phyloP scores from a whole-genome alignment of 2,113 vertebrate genomes.

The Meleagris gallopavo region DNA sequence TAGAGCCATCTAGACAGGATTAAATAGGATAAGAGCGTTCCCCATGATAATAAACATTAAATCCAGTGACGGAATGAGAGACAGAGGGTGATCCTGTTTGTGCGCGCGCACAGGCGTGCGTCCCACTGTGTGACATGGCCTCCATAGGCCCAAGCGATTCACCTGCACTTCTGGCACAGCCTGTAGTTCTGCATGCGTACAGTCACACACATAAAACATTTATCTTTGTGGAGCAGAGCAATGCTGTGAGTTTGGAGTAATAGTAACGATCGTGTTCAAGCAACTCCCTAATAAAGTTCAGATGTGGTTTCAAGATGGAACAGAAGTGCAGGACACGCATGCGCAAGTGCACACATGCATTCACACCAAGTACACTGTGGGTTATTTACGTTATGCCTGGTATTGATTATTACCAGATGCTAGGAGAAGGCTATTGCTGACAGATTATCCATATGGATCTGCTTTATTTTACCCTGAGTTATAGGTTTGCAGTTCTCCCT shows the following conservation, averaged over 20 bases:
- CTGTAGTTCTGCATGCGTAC: background rate
- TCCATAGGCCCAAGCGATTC: background rate
- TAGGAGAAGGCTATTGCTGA: constrained; percentile 42
- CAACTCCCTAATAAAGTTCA: constrained; percentile 18
- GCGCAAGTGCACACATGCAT: rapidly evolving
- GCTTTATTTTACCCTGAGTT: constrained; percentile 35
- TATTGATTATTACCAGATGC: constrained; percentile 63
- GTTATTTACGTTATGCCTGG: background rate
- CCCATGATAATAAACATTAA: constrained; percentile 42
- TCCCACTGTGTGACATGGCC: background rate
- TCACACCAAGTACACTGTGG: background rate
- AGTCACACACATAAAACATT: constrained; percentile 35
- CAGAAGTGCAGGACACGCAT: background rate
- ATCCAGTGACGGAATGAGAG: constrained; percentile 29
- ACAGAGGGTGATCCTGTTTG: background rate
- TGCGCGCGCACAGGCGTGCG: rapidly evolving
- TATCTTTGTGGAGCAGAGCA: background rate
- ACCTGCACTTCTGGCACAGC: background rate
- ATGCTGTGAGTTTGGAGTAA: background rate
- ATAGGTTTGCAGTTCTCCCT: background rate
- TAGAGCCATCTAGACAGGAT: constrained; percentile 56
- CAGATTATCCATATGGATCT: constrained; percentile 44
- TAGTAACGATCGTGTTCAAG: background rate
- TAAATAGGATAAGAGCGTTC: constrained; percentile 48
- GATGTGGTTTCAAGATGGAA: constrained; percentile 19